Base-by-base conservation (phyloP, 2,113 vertebrate genomes). In the Gallinago paraguaiae region DNA sequence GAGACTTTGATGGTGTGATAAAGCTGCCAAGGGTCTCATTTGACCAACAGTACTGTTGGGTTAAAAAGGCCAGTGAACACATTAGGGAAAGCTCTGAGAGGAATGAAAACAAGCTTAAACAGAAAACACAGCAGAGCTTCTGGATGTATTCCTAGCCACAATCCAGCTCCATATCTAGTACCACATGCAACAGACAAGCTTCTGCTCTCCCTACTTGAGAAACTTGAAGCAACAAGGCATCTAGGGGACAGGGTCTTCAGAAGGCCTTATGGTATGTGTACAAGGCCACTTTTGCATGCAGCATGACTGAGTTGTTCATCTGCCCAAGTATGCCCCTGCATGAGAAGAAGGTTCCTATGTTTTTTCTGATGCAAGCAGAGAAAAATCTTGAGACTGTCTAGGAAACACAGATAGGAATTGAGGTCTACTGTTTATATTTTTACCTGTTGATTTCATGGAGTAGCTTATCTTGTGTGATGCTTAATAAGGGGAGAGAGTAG, bases 321-420 rank as follows among this genome's bases (percentile, higher is more conserved):
- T 78, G 30, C 30, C 14, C 19, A 65, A 43, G 45, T 35, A 9
- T 16, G 4, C 2, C 14, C 4, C 25, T 35, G 16, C 2, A 0
- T 83, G 16, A 63, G 33, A 70, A 65, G 17, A 63, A 84, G n/a
- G 2, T 35, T 86, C 22, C 23, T 64, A 14, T 24, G 20, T 13
- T 31, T 53, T 50, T 82, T 80, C 39, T 71, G 16, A 64, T 64
- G 28, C 11, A 84, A 77, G 4, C 48, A 53, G 11, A 68, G 57
- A 43, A 71, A 48, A 90, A 76, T 0, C 13, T 76, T 25, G 25
- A 46, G 30, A 41, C 3, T 17, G 54, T 16, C 12, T 54, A 53
- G n/a, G 35, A 90, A 63, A 82, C 35, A 67, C 9, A 24, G 1
- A 18, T 11, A 41, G 13, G 10, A 80, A 31, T 9, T 67, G 37